phyloP scores from a whole-genome alignment of 2,888 invertebrate species.

The Crepidodera aurea region DNA sequence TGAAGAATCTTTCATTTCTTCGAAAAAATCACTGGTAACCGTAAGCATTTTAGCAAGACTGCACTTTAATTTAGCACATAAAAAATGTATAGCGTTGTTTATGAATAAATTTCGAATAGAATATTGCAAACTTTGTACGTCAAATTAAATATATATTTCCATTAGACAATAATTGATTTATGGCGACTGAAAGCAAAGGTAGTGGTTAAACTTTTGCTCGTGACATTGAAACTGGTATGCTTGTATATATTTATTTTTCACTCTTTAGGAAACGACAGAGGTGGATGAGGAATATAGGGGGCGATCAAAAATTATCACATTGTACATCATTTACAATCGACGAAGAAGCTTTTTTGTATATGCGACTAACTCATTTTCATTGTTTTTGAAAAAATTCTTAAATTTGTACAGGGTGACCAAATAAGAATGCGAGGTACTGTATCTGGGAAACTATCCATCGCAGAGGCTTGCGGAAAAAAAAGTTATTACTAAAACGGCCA shows the following conservation, averaged over 20 bases:
- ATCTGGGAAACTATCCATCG: no score
- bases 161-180: background rate
- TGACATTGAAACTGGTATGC: conserved; percentile 19
- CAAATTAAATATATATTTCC: background rate
- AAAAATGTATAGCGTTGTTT: background rate
- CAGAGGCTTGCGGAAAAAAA: no score
- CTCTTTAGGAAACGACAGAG: no score
- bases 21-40: background rate
- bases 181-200: background rate
- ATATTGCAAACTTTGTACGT: background rate
- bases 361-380: no score
- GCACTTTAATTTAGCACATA: background rate
- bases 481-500: no score
- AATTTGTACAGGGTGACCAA: no score
- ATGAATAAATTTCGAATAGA: background rate
- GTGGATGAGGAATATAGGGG: no score
- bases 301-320: no score
- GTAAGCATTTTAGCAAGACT: background rate
- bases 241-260: background rate
- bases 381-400: no score
- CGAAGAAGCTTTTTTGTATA: no score
- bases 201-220: background rate
- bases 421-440: no score
- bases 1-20: background rate
- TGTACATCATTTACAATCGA: no score